Conservation (phyloP, 2,888 invertebrate species). For the Cepaea hortensis region DNA sequence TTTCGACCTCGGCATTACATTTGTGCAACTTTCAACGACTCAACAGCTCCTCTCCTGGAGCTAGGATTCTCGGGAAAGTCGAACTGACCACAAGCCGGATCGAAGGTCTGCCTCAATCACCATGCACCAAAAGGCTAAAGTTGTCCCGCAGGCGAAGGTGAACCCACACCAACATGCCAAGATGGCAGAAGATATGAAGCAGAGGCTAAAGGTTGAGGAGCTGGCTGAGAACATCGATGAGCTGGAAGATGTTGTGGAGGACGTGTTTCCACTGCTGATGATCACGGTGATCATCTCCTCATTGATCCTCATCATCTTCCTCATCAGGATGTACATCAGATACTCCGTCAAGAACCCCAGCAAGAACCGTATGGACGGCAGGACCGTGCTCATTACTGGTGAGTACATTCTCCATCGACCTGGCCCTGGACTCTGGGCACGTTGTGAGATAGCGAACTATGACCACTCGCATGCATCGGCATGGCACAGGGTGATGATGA, state of each 20-base stretch:
- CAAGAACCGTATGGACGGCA: slow-evolving; percentile 65
- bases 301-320: slow-evolving; percentile 61
- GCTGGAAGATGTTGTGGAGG: slow-evolving; percentile 58
- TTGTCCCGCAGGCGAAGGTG: slow-evolving; percentile 17
- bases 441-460: too few species aligned
- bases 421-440: too few species aligned
- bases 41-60: too few species aligned
- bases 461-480: too few species aligned
- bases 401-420: too few species aligned
- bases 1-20: too few species aligned
- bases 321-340: slow-evolving; percentile 64
- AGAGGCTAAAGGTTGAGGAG: slow-evolving; percentile 54
- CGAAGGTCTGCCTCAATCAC: not conserved
- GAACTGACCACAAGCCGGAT: too few species aligned
- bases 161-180: slow-evolving; percentile 39
- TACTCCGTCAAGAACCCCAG: slow-evolving; percentile 64
- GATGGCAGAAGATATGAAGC: slow-evolving; percentile 51
- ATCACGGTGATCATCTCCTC: slow-evolving; percentile 61
- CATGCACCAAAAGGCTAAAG: not conserved
- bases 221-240: slow-evolving; percentile 57
- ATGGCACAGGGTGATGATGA: too few species aligned
- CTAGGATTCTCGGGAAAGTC: too few species aligned
- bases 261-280: slow-evolving; percentile 60
- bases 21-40: too few species aligned
- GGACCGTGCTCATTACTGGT: slow-evolving; percentile 68